A percentile compares a stretch with the other conserved stretches of the same genome.
Evolutionary conservation across 2,888 invertebrate genomes (phyloP).

Genomic region (Chloroclystis v-ata): DNA sequence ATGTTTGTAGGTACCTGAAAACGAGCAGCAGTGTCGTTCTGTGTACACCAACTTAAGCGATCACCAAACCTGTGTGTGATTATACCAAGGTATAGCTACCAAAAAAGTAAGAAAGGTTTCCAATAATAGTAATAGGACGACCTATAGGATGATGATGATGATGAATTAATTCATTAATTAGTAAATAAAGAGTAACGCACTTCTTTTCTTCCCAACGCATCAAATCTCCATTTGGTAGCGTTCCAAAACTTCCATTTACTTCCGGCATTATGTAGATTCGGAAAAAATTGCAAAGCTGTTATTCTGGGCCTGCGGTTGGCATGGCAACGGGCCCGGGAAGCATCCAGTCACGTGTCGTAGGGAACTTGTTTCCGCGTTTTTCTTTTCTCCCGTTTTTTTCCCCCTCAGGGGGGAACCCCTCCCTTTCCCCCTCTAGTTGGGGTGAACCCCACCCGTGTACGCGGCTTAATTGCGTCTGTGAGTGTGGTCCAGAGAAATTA

Average conservation of each 20-base stretch:
- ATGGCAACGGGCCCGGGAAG: slow-evolving; percentile 71
- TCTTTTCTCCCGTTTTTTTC: slow-evolving; percentile 70
- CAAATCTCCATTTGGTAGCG: neutral
- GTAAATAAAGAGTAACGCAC: too few species aligned
- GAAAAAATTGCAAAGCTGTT: slow-evolving; percentile 32
- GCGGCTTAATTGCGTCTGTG: slow-evolving; percentile 78
- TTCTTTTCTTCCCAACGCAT: neutral
- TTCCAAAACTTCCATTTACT: slow-evolving; percentile 2
- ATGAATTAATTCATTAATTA: too few species aligned
- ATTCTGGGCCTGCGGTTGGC: slow-evolving; percentile 49
- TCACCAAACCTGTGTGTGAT: too few species aligned
- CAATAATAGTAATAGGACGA: too few species aligned
- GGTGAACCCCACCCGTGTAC: slow-evolving; percentile 62
- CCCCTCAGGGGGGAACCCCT: slow-evolving; percentile 39
- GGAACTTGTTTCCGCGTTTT: slow-evolving; percentile 73
- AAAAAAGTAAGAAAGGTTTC: too few species aligned
- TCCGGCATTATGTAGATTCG: slow-evolving; percentile 26
- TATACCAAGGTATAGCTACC: too few species aligned
- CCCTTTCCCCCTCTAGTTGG: slow-evolving; percentile 21
- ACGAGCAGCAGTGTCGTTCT: too few species aligned
- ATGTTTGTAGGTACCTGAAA: too few species aligned
- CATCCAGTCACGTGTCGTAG: slow-evolving; percentile 75
- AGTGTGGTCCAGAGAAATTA: slow-evolving; percentile 78
- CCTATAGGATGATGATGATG: too few species aligned
- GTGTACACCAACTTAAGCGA: too few species aligned